Evolutionary conservation across 2,797 vertebrate genomes (phyloP).

Genomic region (Octomys mimax): DNA sequence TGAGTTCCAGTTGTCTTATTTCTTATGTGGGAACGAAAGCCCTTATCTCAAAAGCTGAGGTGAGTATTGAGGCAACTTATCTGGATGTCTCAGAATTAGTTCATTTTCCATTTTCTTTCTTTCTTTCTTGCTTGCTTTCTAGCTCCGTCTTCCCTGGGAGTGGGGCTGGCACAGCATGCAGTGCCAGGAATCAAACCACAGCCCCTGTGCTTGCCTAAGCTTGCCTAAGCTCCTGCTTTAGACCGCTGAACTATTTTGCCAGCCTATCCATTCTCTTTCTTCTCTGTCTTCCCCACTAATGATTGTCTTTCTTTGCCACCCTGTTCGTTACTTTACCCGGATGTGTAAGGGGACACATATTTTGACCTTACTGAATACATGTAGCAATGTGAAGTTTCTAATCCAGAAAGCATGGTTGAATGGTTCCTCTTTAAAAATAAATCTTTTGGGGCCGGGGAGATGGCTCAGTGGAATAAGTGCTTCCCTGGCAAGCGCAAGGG

Average conservation of each 20-base stretch:
- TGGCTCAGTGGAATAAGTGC: too few relatives aligned
- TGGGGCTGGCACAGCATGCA: too few relatives aligned
- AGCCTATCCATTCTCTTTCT: not conserved
- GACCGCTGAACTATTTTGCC: too few relatives aligned
- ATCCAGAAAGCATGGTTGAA: not conserved
- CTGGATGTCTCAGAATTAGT: not conserved
- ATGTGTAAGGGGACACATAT: not conserved
- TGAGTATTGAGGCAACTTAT: not conserved
- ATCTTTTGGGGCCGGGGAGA: not conserved
- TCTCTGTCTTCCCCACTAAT: not conserved
- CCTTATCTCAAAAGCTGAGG: too few relatives aligned
- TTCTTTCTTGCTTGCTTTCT: too few relatives aligned
- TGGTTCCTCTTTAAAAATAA: not conserved
- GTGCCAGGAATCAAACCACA: too few relatives aligned
- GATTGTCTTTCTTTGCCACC: not conserved
- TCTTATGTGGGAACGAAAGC: not conserved
- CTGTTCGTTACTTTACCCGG: not conserved
- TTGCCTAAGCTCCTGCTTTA: too few relatives aligned
- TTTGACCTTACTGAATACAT: not conserved
- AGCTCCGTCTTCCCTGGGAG: too few relatives aligned
- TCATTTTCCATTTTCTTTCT: not conserved
- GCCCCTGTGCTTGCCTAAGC: too few relatives aligned
- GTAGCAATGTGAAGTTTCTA: not conserved
- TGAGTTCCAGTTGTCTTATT: not conserved
- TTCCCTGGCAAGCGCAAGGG: too few relatives aligned